These are phyloP conservation scores for Megaptera novaeangliae DNA, from an alignment of 2,113 vertebrate species.

Conservation along the genomic window DNA sequence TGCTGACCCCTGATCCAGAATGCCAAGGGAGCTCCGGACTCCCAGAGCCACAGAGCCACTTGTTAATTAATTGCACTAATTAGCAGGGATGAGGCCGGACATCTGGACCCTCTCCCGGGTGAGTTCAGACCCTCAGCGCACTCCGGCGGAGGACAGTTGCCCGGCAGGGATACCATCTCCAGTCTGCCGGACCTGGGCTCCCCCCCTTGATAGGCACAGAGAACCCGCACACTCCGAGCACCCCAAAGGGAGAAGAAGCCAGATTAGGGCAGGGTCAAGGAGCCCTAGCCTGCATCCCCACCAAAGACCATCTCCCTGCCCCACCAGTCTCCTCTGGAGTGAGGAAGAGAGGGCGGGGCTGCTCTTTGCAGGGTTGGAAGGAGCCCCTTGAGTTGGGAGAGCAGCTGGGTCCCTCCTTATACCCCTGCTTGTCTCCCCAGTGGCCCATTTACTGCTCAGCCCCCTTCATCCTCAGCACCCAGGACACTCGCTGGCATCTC, in stretches of 20 bases:
- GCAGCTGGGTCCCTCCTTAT: neutral
- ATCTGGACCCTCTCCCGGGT: conserved; percentile 86
- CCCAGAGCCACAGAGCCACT: conserved; percentile 76
- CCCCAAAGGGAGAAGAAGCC: neutral
- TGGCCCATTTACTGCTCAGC: neutral
- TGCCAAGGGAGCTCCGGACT: conserved; percentile 39
- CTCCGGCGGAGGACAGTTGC: conserved; percentile 56
- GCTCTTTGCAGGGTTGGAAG: neutral
- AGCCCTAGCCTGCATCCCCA: neutral
- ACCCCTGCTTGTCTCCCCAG: neutral
- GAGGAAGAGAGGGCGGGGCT: neutral
- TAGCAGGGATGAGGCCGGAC: conserved; percentile 89
- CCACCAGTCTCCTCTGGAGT: neutral
- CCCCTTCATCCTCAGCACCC: neutral
- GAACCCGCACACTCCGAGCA: neutral
- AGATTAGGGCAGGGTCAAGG: neutral
- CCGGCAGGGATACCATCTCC: conserved; percentile 44
- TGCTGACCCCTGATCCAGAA: neutral
- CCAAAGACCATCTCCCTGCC: neutral
- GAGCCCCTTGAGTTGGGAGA: neutral
- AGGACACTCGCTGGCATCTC: neutral
- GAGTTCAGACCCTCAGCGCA: conserved; percentile 62
- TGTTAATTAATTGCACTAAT: conserved; percentile 94
- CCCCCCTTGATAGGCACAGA: neutral
- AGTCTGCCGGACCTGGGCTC: neutral